Base-by-base conservation (phyloP, 2,888 invertebrate species). In the Apeira syringaria region DNA sequence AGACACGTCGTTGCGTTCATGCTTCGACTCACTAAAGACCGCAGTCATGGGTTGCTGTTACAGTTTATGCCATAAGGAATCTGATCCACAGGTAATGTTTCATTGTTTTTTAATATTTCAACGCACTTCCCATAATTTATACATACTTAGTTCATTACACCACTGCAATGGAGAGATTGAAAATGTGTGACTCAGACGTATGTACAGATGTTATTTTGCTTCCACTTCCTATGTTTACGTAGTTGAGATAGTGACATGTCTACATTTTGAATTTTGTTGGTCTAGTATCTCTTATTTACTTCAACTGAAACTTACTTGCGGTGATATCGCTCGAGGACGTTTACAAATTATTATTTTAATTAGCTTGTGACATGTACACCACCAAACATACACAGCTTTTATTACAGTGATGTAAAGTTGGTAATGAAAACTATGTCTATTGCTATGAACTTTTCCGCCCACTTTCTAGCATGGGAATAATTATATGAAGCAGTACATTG, bases 41-140 rank as follows among this genome's bases (percentile, higher is more conserved):
- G 81, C 86, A 68, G 84, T 85, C 70, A 93, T 93, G 93, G 93
- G 93, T 62, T 93, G 93, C 78, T 94, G 94, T 76, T 94, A 93
- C 76, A 94, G 94, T 80, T 92, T 93, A 65, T 94, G 94, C 74
- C 93, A 93, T 67, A 93, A 94, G 78, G 94, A 94, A 69, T 90
- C 83, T 51, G 91, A 93, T 57, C 91, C 92, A 45, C 94, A 94
- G 93, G 94, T 94, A 51, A 28, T 40, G 35, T 43, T 47, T 33
- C 41, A 48, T 31, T 50, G 39, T 37, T 47, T 39, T 39, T 34
- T 31, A 36, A 28, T 11, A 15, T 36, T 15, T 10, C 10, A 13
- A 28, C 17, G 24, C 27, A 20, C 17, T 33, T 29, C 10, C 5
- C 13, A 6, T 12, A 34, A 9, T 35, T 47, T 45, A 30, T 6